phyloP scores from a whole-genome alignment of 2,888 invertebrate genomes.

The Torymus tubicola region DNA sequence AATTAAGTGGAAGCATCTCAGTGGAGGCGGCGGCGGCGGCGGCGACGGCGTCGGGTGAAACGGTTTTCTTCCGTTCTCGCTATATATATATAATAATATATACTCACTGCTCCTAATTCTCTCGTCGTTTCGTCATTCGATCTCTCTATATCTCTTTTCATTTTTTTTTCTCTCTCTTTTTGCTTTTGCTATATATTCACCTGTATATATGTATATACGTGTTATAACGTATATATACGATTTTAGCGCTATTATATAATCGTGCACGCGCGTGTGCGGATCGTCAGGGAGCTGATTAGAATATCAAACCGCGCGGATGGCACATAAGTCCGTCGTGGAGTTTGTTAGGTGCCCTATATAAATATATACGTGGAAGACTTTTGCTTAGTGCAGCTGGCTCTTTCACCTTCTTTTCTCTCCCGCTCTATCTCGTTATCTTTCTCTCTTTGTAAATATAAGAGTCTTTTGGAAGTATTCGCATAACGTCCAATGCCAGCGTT shows the following conservation, averaged over 20 bases:
- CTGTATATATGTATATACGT: too few species aligned
- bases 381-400: slow-evolving; percentile 37
- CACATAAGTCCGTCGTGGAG: slow-evolving; percentile 1
- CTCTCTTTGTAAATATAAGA: too few species aligned
- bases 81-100: too few species aligned
- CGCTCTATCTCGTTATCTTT: too few species aligned
- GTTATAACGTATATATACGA: too few species aligned
- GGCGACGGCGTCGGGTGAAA: too few species aligned
- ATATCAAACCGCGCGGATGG: slow-evolving; percentile 3
- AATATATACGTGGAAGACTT: slow-evolving; percentile 53
- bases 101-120: neutral
- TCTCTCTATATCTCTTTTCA: neutral
- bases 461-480: too few species aligned
- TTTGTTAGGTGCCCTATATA: slow-evolving; percentile 28
- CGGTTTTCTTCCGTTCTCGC: too few species aligned
- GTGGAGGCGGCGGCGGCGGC: neutral
- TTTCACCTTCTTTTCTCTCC: slow-evolving; percentile 2
- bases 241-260: too few species aligned
- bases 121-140: neutral
- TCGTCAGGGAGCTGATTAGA: slow-evolving; percentile 15
- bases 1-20: slow-evolving; percentile 28
- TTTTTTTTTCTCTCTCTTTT: neutral
- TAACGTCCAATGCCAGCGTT: too few species aligned
- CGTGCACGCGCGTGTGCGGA: neutral
- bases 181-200: neutral